phyloP scores from a whole-genome alignment of 2,888 invertebrate genomes.

The Tetragonisca angustula region DNA sequence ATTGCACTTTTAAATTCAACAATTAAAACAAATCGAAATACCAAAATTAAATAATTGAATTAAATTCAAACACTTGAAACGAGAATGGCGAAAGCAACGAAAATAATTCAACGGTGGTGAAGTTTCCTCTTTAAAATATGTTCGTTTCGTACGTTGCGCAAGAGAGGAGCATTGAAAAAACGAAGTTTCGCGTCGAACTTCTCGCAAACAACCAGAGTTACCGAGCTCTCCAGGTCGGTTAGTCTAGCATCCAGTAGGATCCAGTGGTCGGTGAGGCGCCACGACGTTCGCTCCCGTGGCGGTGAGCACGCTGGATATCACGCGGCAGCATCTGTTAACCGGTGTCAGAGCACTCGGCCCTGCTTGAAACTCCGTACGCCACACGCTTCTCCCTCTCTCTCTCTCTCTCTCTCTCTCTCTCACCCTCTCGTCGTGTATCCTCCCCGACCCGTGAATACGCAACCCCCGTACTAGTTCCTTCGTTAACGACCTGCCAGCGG shows the following conservation, averaged over 20 bases:
- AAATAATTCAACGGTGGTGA: no score
- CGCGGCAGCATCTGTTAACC: conserved; percentile 75
- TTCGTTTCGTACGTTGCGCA: no score
- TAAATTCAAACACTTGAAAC: no score
- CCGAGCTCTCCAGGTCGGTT: not conserved
- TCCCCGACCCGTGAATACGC: conserved; percentile 55
- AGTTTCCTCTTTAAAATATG: no score
- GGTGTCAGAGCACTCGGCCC: conserved; percentile 75
- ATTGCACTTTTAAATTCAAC: no score
- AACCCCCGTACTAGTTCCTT: conserved; percentile 65
- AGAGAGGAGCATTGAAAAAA: no score
- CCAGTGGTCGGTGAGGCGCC: not conserved
- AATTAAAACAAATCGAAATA: no score
- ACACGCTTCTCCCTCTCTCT: conserved; percentile 69
- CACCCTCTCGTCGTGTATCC: conserved; percentile 68
- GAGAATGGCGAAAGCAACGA: no score
- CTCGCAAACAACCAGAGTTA: not conserved
- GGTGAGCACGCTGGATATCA: conserved; percentile 76
- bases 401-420: conserved; percentile 61
- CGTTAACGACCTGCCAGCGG: conserved; percentile 80
- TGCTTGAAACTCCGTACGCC: conserved; percentile 71
- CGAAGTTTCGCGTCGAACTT: no score
- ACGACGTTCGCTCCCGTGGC: conserved; percentile 10
- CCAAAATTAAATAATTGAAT: no score
- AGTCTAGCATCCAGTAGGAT: not conserved